These are phyloP conservation scores for Clivina fossor DNA, from an alignment of 2,888 invertebrate genomes.

Conservation along the genomic window DNA sequence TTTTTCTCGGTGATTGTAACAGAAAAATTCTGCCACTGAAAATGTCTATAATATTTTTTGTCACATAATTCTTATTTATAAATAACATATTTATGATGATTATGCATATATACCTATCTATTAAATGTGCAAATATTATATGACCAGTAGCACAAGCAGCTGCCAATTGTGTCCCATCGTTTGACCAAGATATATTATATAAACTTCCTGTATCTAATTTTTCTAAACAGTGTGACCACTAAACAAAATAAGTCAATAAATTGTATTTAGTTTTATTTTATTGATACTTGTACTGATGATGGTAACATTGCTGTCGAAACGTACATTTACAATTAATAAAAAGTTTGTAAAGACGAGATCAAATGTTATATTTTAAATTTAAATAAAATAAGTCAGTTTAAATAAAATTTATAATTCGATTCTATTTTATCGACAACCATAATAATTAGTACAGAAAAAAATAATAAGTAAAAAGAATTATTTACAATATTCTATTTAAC, in stretches of 20 bases:
- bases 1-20: constrained; percentile 77
- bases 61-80: too few relatives aligned
- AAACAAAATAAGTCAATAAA: constrained; percentile 43
- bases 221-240: constrained; percentile 95
- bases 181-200: constrained; percentile 88
- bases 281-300: too few relatives aligned
- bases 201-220: constrained; percentile 88
- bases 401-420: too few relatives aligned
- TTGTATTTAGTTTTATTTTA: too few relatives aligned
- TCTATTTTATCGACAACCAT: too few relatives aligned
- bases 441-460: too few relatives aligned
- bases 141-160: constrained; percentile 93
- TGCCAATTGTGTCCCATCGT: constrained; percentile 93
- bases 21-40: constrained; percentile 81
- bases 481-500: too few relatives aligned
- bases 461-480: too few relatives aligned
- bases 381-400: too few relatives aligned
- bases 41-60: constrained; percentile 58
- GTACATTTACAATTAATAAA: too few relatives aligned
- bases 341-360: too few relatives aligned
- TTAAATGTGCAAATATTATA: constrained; percentile 87
- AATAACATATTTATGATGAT: background rate
- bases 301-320: too few relatives aligned
- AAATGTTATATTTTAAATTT: constrained; percentile 4
- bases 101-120: constrained; percentile 72